These are phyloP conservation scores for Carassius carassius DNA, from an alignment of 2,113 vertebrate genomes.

Conservation along the genomic window DNA sequence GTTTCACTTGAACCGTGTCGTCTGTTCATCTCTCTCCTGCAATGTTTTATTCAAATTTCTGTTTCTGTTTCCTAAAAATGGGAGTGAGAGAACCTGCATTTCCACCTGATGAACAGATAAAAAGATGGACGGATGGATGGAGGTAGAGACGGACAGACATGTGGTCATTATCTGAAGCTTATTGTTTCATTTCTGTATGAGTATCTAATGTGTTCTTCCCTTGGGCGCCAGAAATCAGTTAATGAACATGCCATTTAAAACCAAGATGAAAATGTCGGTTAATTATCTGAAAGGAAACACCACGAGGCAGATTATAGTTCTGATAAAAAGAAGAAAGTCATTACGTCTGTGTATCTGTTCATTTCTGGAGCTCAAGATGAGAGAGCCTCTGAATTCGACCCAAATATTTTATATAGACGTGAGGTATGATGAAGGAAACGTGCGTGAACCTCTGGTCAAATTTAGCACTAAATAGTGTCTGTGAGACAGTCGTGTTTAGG, in stretches of 20 bases:
- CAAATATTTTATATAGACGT: neutral
- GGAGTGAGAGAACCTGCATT: neutral
- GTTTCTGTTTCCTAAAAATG: constrained; percentile 46
- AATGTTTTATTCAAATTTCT: constrained; percentile 60
- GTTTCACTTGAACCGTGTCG: constrained; percentile 48
- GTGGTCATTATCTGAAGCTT: neutral
- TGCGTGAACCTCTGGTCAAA: too few species aligned
- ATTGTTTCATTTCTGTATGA: neutral
- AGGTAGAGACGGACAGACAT: neutral
- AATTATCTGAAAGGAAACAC: constrained; percentile 73
- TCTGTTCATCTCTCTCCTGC: constrained; percentile 60
- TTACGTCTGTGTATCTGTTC: too few species aligned
- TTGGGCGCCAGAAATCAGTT: constrained; percentile 63
- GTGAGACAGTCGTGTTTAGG: neutral
- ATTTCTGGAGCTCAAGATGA: neutral
- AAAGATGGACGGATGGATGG: neutral
- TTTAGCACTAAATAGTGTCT: neutral
- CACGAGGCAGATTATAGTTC: constrained; percentile 67
- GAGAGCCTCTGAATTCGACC: neutral
- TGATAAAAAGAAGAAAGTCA: constrained; percentile 60
- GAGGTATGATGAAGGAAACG: neutral
- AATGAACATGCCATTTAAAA: constrained; percentile 74
- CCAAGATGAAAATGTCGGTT: constrained; percentile 69
- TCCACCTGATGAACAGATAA: neutral
- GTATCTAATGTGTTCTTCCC: constrained; percentile 25